A percentile compares a stretch with the other conserved stretches of the same genome.
These are phyloP conservation scores for Fissipunctia ypsillon DNA, from an alignment of 2,888 invertebrate genomes.

Conservation along the genomic window DNA sequence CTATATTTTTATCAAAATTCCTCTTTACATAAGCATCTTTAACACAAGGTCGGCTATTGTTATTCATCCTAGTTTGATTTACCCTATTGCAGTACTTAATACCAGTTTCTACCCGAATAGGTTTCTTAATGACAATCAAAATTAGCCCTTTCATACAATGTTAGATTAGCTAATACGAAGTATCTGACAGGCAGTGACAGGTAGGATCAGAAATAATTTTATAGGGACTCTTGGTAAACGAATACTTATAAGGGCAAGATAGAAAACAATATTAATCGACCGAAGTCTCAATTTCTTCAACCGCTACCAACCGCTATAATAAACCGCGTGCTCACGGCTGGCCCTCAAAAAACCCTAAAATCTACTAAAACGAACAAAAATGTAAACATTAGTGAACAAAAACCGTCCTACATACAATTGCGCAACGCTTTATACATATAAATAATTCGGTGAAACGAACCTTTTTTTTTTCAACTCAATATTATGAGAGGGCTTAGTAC, in stretches of 20 bases:
- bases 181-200: neutral
- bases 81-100: no score
- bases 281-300: neutral
- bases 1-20: neutral
- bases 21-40: neutral
- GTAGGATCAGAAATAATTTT: neutral
- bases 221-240: neutral
- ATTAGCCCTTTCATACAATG: neutral
- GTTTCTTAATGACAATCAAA: neutral
- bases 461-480: constrained; percentile 43
- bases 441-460: constrained; percentile 34
- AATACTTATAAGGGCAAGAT: neutral
- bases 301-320: neutral
- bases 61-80: neutral
- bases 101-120: neutral
- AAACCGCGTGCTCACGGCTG: neutral
- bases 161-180: neutral
- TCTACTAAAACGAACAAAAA: constrained; percentile 16
- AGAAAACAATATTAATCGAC: neutral
- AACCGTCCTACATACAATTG: constrained; percentile 28
- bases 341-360: constrained; percentile 1
- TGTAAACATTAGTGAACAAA: constrained; percentile 26
- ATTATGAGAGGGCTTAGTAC: constrained; percentile 23
- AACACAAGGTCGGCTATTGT: neutral
- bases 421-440: constrained; percentile 40